Evolutionary conservation across 2,113 vertebrate species (phyloP), one percentile per base, ranked within the genome.

Genomic region (Arvicanthis niloticus): DNA sequence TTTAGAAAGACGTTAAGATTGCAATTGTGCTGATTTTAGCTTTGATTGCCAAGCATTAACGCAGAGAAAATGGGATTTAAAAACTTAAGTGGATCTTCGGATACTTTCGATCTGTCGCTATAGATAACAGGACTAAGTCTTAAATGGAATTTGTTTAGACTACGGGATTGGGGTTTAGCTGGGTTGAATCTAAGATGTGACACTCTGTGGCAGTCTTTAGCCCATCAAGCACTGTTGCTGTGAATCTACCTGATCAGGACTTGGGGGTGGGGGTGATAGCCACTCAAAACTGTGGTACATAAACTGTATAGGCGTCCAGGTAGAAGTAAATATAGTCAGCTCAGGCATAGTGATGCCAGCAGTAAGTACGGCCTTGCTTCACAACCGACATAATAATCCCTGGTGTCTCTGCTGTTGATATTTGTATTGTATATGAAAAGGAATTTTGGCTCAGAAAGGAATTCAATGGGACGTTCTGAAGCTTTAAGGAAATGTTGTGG

Each of bases 1-100:
- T 96, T 97, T 78, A n/a, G 86, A 95, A 97, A 77, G n/a, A 87
- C 80, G 60, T 94, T 92, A 91, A 94, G 40, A 89, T 91, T 94
- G 56, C 48, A 94, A 67, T 48, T 84, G 45, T 87, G 31, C 60
- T 86, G 80, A 88, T 91, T 91, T 96, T 45, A 60, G 16, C 31
- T 93, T 95, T 96, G 88, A 89, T 95, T 93, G 72, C 51, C 56
- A 93, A 91, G 45, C 51, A 91, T 88, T 95, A 86, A 85, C 89
- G 89, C 88, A 88, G 95, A 96, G 65, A 80, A 97, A 96, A 92
- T 70, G 34, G 56, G 77, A 82, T 91, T 92, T 72, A 78, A 92
- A 96, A 95, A 73, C 65, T 75, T 91, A 77, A 77, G n/a, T 48
- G 37, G 65, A 42, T 40, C 76, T 88, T 95, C 11, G 48, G 68